Base-by-base conservation (phyloP, 2,888 invertebrate species). In the Invenusta paracnida region DNA sequence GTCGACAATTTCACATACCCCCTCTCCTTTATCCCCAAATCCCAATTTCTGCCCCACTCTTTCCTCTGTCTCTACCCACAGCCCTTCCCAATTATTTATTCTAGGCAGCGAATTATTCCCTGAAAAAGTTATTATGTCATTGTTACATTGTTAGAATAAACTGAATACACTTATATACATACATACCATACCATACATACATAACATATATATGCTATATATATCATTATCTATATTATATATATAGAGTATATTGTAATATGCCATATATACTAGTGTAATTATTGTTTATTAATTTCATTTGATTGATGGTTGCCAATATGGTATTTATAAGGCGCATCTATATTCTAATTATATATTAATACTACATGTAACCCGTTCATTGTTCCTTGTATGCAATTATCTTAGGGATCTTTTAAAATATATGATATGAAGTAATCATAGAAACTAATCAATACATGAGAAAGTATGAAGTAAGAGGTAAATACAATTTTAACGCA, bases 41-140 rank as follows among this genome's bases (percentile, higher is more conserved):
- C n/a, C n/a, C n/a, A n/a, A n/a, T n/a, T n/a, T n/a, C n/a, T n/a
- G n/a, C n/a, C n/a, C n/a, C n/a, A n/a, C n/a, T n/a, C n/a, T n/a
- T n/a, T n/a, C n/a, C n/a, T n/a, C n/a, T n/a, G n/a, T n/a, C n/a
- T n/a, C n/a, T n/a, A n/a, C n/a, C n/a, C n/a, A n/a, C n/a, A n/a
- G n/a, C 11, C 73, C 25, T 73, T 23, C 73, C 73, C 17, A 73
- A 73, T 23, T 73, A 73, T 73, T 73, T 73, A 73, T 73, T n/a
- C 73, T 73, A 73, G 73, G 73, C 73, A 73, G 73, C 73, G 11
- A 73, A 73, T 73, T 73, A 73, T 13, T 73, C 73, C 73, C 23
- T 73, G 73, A 73, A 73, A n/a, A n/a, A 73, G 73, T 73, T 73
- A 73, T 73, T 73, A 73, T 73, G 73, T 25, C 73, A 73, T 73